phyloP scores from a whole-genome alignment of 2,888 invertebrate genomes.

The Muschampia plurimacula region DNA sequence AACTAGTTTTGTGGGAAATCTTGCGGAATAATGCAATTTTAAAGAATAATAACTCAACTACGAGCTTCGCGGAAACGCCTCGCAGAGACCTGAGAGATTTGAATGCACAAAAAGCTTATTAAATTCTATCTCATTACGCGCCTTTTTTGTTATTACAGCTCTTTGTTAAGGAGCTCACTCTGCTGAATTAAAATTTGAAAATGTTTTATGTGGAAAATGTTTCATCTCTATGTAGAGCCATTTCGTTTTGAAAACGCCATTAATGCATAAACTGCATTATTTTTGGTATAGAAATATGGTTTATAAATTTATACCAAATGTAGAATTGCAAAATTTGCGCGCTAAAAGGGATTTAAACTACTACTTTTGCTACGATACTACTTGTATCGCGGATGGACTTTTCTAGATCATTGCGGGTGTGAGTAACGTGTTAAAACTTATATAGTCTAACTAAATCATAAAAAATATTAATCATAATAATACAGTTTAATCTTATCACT shows the following conservation, averaged over 20 bases:
- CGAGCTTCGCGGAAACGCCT: conserved; percentile 13
- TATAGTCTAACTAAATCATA: no score
- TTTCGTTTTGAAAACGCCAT: neutral
- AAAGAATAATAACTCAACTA: conserved; percentile 24
- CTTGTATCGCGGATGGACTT: no score
- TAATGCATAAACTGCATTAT: neutral
- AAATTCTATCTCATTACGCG: conserved; percentile 35
- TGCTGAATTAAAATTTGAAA: neutral
- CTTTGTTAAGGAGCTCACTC: conserved; percentile 4
- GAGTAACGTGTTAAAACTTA: no score
- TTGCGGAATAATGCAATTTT: conserved; percentile 32
- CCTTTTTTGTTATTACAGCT: conserved; percentile 14
- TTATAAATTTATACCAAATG: no score
- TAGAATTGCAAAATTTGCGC: no score
- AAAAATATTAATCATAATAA: no score
- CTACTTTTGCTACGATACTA: no score
- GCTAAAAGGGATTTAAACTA: no score
- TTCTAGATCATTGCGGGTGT: no score
- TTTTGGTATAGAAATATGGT: neutral
- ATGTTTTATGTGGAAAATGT: conserved; percentile 4
- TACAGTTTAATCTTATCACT: no score
- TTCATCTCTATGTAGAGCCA: neutral
- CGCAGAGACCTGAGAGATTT: conserved; percentile 10
- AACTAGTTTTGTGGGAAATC: conserved; percentile 4
- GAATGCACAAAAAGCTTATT: conserved; percentile 39